These are phyloP conservation scores for Campoletis raptor DNA, from an alignment of 2,888 invertebrate genomes.

Conservation along the genomic window DNA sequence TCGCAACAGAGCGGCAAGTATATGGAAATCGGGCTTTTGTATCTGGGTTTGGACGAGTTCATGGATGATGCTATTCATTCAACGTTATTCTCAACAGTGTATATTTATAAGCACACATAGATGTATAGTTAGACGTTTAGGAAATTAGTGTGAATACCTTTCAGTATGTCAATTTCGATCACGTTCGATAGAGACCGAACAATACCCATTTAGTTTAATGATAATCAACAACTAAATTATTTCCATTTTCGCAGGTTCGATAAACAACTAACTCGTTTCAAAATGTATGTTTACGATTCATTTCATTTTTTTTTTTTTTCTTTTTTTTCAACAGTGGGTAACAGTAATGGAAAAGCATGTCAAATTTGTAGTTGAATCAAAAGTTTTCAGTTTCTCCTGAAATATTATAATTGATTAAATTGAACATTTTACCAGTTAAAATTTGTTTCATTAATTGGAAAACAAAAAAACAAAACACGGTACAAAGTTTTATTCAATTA, in stretches of 20 bases:
- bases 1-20: slow-evolving; percentile 8
- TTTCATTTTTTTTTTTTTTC: background rate
- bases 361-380: background rate
- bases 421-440: background rate
- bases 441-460: background rate
- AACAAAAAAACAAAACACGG: background rate
- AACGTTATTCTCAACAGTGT: background rate
- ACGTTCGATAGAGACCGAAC: background rate
- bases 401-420: background rate
- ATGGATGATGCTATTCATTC: slow-evolving; percentile 16
- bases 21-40: slow-evolving; percentile 19
- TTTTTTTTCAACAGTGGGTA: background rate
- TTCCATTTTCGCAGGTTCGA: background rate
- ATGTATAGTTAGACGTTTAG: slow-evolving; percentile 5
- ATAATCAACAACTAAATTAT: slow-evolving; percentile 4
- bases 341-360: background rate
- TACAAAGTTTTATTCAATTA: background rate
- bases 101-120: background rate
- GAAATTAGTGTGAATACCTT: slow-evolving; percentile 13
- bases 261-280: background rate
- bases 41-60: slow-evolving; percentile 10
- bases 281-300: background rate
- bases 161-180: slow-evolving; percentile 11
- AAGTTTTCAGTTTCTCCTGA: background rate
- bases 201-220: background rate